Base-by-base conservation (phyloP, 2,797 vertebrate genomes). In the Graptemys geographica region DNA sequence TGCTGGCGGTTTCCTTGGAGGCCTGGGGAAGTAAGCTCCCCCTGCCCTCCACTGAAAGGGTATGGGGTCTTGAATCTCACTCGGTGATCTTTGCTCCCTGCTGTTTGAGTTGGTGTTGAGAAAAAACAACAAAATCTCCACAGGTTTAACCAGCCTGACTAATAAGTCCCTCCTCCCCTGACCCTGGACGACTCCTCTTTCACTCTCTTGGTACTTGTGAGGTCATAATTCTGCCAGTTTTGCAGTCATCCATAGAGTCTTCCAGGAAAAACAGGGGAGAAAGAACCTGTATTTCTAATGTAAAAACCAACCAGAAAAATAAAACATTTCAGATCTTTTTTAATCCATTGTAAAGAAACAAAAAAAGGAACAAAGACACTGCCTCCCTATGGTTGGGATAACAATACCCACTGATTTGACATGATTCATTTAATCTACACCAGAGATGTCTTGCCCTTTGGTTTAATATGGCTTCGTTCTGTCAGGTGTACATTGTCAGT, bases 401-500 rank as follows among this genome's bases (percentile, higher is more conserved):
- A 72, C 52, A 80, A 57, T 1, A 90, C 15, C 12, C 23, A 90
- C 23, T 8, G 1, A 8, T 82, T 90, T 86, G n/a, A 87, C 84
- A 69, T 3, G 0, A 93, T 44, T 1, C 16, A 65, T 93, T 84
- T 85, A 51, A 83, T 47, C 44, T 89, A 69, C 69, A 0, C 25
- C 11, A 47, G 79, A 92, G 55, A 8, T 28, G 12, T 0, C 8
- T 11, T 80, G 53, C 89, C 52, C 28, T 2, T 6, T 84, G 65
- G 41, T 69, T 69, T 62, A 8, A 25, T 41, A 72, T 37, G 37
- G 69, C 37, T 72, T 72, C 37, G 12, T 72, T 72, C 37, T 72
- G 6, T 25, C 69, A 25, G 69, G 37, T 72, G 69, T 23, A 72
- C 2, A 5, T 4, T 41, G 62, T 19, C 0, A 0, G 18, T 18